Percentiles rank a stretch among this genome's conserved stretches.
Conservation (phyloP, 2,113 vertebrate species). For the Talpa occidentalis region DNA sequence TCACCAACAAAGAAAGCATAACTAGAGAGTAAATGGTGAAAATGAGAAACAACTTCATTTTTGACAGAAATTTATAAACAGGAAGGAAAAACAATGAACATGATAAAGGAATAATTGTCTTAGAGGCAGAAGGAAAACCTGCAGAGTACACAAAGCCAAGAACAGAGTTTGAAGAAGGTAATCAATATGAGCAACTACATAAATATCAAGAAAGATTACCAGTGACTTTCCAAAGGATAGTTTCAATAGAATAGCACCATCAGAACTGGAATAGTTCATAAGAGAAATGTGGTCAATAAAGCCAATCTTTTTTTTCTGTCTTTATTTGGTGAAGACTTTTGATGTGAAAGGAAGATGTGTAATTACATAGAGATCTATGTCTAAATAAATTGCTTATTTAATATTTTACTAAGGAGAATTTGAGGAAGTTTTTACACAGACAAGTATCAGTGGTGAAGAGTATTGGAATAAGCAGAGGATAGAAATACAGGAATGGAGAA, state of each 20-base stretch:
- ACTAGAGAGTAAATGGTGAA: not conserved
- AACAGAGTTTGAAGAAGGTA: not conserved
- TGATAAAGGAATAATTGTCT: not conserved
- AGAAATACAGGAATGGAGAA: not conserved
- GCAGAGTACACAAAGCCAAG: not conserved
- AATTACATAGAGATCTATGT: not conserved
- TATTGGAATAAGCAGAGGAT: not conserved
- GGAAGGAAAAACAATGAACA: not conserved
- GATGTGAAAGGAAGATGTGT: not conserved
- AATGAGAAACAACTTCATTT: constrained; percentile 3
- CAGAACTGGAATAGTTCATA: not conserved
- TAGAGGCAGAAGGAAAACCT: not conserved
- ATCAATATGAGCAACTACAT: not conserved
- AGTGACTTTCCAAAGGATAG: not conserved
- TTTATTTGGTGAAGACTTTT: not conserved
- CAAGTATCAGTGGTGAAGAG: not conserved
- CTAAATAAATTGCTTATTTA: not conserved
- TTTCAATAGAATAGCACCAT: not conserved
- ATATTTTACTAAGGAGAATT: not conserved
- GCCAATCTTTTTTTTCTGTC: not conserved
- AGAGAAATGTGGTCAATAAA: not conserved
- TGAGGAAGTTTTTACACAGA: constrained; percentile 23
- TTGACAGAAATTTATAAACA: not conserved
- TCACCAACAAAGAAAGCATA: not conserved
- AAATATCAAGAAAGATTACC: not conserved